Evolutionary conservation across 64 coral and sea anemone genomes (phyloP), one percentile per base, ranked within the genome.

Genomic region (Catalaphyllia jardinei): DNA sequence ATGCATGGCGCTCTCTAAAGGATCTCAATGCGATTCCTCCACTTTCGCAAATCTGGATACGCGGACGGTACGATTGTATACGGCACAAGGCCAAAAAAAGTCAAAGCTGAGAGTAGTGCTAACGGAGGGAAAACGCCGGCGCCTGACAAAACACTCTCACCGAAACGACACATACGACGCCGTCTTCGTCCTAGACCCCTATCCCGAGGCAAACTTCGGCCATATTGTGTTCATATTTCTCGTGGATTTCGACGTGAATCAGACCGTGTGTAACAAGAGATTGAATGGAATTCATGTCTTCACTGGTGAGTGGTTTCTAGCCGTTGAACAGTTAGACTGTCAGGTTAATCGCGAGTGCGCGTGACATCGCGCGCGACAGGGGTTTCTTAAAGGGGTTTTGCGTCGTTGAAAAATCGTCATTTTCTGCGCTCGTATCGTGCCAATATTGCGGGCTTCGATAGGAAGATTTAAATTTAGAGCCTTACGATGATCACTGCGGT

Each of bases 211-310:
- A 18, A 87, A 76, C 88, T 87, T 94, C 59, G 93, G 93, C 35
- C 93, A 94, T 75, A 55, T 78, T n/a, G 88, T 94, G 42, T 91
- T 89, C 30, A 73, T 94, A 25, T 94, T 94, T 86, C 86, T 94
- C 19, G 65, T 94, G 10, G 83, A 90, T 57, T 74, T 79, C 46
- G 78, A 86, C 39, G 63, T 76, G 18, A 91, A 74, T 67, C 63
- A 12, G 11, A 76, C 79, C 27, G 67, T 87, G 55, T 94, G 93
- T 27, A 74, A 85, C 15, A 80, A 22, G 28, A 90, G 67, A 18
- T 28, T 71, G 65, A 75, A 80, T 24, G 69, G 78, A 38, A 39
- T 61, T 67, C 60, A 67, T 38, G 22, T 85, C 24, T 73, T 84
- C 20, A 91, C 89, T 84, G 89, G 89, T 91, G 22, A 91, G 89